Evolutionary conservation across 2,888 invertebrate genomes (phyloP).

Genomic region (Drosophila borealis): DNA sequence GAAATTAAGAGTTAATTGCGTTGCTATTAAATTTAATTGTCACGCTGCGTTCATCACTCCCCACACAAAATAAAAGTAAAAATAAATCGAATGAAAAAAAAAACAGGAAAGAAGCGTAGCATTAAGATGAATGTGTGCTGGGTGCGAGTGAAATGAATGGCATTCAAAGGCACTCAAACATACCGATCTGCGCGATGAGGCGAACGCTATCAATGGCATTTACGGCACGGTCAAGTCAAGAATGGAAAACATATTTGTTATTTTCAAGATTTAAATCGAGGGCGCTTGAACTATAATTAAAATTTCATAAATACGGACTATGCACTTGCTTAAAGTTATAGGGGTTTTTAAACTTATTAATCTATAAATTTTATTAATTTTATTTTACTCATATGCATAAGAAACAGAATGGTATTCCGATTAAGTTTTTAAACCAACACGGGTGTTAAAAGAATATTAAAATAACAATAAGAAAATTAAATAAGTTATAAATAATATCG

Average conservation of each 20-base stretch:
- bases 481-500: no score
- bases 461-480: no score
- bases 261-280: conserved; percentile 1
- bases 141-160: conserved; percentile 66
- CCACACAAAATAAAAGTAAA: conserved; percentile 10
- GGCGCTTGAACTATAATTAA: conserved; percentile 2
- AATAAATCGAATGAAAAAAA: conserved; percentile 6
- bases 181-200: neutral
- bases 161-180: conserved; percentile 38
- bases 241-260: conserved; percentile 20
- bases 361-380: no score
- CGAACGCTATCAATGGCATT: conserved; percentile 22
- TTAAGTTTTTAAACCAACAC: no score
- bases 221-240: conserved; percentile 8
- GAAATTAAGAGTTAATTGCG: conserved; percentile 80
- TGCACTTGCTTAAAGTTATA: neutral
- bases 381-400: no score
- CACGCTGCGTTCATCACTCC: conserved; percentile 52
- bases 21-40: conserved; percentile 80
- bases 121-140: conserved; percentile 65
- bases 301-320: neutral
- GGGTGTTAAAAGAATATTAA: no score
- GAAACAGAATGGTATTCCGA: no score
- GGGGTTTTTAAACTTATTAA: no score
- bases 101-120: conserved; percentile 5